Percentiles rank a stretch among this genome's conserved stretches.
phyloP scores from a whole-genome alignment of 2,888 invertebrate genomes.

The Caenorhabditis plicata region DNA sequence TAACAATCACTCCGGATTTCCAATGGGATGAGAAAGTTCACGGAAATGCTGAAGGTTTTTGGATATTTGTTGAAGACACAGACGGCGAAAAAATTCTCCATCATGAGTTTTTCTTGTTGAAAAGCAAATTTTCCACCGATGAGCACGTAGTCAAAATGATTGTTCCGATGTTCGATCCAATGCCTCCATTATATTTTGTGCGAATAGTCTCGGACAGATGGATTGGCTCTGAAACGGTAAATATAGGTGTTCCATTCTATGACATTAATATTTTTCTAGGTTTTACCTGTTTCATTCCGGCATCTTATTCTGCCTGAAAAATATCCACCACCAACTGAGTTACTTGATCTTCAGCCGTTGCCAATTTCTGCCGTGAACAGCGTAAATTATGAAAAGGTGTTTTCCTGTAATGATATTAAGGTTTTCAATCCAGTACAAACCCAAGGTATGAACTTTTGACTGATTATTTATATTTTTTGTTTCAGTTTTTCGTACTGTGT shows the following conservation, averaged over 20 bases:
- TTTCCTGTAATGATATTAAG: conserved; percentile 78
- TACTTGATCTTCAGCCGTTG: conserved; percentile 91
- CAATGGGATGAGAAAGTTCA: conserved; percentile 93
- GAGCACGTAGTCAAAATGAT: conserved; percentile 96
- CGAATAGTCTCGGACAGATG: conserved; percentile 71
- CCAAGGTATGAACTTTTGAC: too few species aligned
- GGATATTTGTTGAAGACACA: conserved; percentile 73
- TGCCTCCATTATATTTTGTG: conserved; percentile 96
- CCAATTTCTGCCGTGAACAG: conserved; percentile 87
- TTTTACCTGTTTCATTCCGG: conserved; percentile 89
- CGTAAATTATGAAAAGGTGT: conserved; percentile 81
- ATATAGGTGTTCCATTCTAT: too few species aligned
- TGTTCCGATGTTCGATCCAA: conserved; percentile 95
- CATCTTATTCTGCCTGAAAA: conserved; percentile 96
- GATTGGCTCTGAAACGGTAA: conserved; percentile 67
- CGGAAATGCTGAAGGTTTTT: conserved; percentile 72
- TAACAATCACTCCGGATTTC: conserved; percentile 96
- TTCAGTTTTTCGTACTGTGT: conserved; percentile 92
- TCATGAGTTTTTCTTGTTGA: conserved; percentile 90
- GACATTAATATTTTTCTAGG: too few species aligned
- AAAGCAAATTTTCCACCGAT: conserved; percentile 85
- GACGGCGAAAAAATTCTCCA: conserved; percentile 78
- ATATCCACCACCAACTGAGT: conserved; percentile 93
- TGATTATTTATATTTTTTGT: too few species aligned
- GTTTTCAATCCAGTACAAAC: conserved; percentile 99